Conservation (phyloP, 1,140 invertebrate species). For the Eulimnadia texana region DNA sequence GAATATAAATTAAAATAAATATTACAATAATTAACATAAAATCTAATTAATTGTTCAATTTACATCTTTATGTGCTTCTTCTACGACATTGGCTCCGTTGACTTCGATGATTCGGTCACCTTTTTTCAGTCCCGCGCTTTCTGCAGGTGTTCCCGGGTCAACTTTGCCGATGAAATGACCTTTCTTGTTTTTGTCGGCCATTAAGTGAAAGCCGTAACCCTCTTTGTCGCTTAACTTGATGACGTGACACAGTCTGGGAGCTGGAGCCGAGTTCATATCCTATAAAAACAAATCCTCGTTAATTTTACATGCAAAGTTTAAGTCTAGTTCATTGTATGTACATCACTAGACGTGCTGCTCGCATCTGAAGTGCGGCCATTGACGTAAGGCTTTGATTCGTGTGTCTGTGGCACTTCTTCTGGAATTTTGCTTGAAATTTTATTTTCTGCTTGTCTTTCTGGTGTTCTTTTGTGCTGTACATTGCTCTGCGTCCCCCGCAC, state of each 20-base stretch:
- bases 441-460: conserved; percentile 6
- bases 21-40: background rate
- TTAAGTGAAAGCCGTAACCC: conserved; percentile 96
- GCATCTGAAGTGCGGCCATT: background rate
- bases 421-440: conserved; percentile 11
- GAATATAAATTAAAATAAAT: conserved; percentile 14
- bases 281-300: background rate
- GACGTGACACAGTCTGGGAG: conserved; percentile 61
- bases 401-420: background rate
- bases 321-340: background rate
- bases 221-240: conserved; percentile 83
- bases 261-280: conserved; percentile 13
- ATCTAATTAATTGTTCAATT: conserved; percentile 3
- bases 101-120: conserved; percentile 90
- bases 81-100: conserved; percentile 78
- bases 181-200: conserved; percentile 77
- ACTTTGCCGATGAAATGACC: conserved; percentile 97
- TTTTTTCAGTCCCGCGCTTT: conserved; percentile 69
- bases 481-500: conserved; percentile 32
- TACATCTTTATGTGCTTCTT: conserved; percentile 84
- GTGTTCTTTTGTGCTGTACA: conserved; percentile 24
- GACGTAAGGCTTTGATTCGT: background rate
- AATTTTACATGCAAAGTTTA: background rate
- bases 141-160: conserved; percentile 80
- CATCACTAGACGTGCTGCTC: background rate